Evolutionary conservation across 2,888 invertebrate species (phyloP), one percentile per base, ranked within the genome.

Genomic region (Brenthis hecate): DNA sequence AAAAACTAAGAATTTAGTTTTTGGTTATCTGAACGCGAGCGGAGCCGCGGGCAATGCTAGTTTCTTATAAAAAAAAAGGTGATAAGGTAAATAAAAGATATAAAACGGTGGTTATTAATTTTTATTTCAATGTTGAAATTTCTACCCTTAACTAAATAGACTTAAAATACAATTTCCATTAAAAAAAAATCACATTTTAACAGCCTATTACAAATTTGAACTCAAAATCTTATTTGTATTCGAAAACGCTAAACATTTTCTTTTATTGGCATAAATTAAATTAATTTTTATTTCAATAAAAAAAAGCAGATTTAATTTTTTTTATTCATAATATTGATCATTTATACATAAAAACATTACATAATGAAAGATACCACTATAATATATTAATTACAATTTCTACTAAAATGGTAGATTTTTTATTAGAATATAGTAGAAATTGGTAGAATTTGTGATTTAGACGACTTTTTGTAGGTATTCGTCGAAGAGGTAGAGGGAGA

Each of bases 401-500:
- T 64, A 67, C 63, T 63, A 43, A 50, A 51, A 58, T 47, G 56
- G 69, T 67, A 63, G 57, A 16, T 48, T 60, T 61, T 47, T 55
- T 13, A 51, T 32, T 19, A 19, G 0, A 19, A 43, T 8, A 60
- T 23, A 54, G 55, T 70, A 48, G n/a, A 43, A 51, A 50, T 55
- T 48, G 19, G 65, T 55, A 56, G 53, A 16, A 36, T 56, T 61
- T 53, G 43, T 23, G 0, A 48, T 76, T 89, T 88, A 91, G 56
- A 78, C 80, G 48, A 79, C 80, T 73, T 93, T 92, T 79, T 91
- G 86, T 28, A 93, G 82, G 69, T 93, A 95, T 81, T 97, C 96
- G 88, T 97, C 97, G 82, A 97, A 97, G 76, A 97, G 82, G 81
- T 94, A 97, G 69, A 96, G 81, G 13, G 95, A 91, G 66, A 97